Base-by-base conservation (phyloP, 2,113 vertebrate species). In the Cricetomys ansorgei region DNA sequence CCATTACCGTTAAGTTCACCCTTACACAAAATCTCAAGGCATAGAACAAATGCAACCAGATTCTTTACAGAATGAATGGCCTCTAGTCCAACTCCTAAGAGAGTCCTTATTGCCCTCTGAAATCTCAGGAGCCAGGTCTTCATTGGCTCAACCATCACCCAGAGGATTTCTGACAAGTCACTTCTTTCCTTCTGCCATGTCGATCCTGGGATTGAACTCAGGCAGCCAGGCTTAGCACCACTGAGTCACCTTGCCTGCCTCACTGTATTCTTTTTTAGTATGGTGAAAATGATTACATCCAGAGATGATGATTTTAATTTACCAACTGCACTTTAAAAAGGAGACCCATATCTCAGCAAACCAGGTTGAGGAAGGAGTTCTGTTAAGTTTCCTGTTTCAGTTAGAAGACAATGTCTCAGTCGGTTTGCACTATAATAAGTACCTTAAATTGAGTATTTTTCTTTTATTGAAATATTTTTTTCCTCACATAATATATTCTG, bases 311-410 rank as follows among this genome's bases (percentile, higher is more conserved):
- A 70, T n/a, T 16, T 70, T 19, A n/a, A 70, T 70, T 70, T 69
- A 19, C 19, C 37, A n/a, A n/a, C 34, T 19, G 37, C 16, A n/a
- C 37, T n/a, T n/a, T n/a, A n/a, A 19, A 19, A n/a, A n/a, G 17
- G 31, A 37, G 37, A 0, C 7, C 37, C 67, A 70, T 19, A 7
- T 7, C 16, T n/a, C 19, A 70, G 6, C n/a, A 19, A 21, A 70
- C 37, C 16, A 70, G 16, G n/a, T 2, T n/a, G 17, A 7, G 6
- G 0, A 2, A n/a, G n/a, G 34, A 16, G 2, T 70, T 70, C 7
- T 19, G 37, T 70, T 37, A 17, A 7, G 16, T n/a, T 70, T 19
- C 5, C n/a, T 70, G 10, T n/a, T n/a, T 37, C 16, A n/a, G 67
- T 70, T 21, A 70, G 37, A 5, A n/a, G 67, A n/a, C 34, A n/a